Evolutionary conservation across 2,797 vertebrate genomes (phyloP), one percentile per base, ranked within the genome.

Genomic region (Channallabes apus): DNA sequence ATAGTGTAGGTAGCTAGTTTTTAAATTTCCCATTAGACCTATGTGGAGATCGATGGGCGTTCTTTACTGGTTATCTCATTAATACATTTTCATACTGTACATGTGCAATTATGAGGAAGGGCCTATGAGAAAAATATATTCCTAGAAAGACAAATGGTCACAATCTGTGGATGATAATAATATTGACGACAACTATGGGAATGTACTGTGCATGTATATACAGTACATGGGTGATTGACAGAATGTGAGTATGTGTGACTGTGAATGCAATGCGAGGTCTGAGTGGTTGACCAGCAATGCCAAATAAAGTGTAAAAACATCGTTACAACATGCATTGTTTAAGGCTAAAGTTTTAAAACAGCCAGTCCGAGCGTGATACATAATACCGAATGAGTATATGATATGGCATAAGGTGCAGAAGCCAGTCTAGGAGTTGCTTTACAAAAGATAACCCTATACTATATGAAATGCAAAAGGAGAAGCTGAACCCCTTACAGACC

Each of bases 71-170:
- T 93, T 94, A 93, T 93, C 91, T 93, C 93, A 93, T 95, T 95
- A 95, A 95, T 95, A 94, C 94, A 91, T 91, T 90, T 90, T 93
- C 93, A 94, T 93, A 90, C 92, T n/a, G n/a, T n/a, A n/a, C n/a
- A 93, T 94, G 90, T 90, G 92, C 91, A 91, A 91, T 90, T 89
- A 90, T 88, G 89, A 93, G 90, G 88, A 90, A 91, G 88, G 90
- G 93, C n/a, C n/a, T n/a, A n/a, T n/a, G n/a, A n/a, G n/a, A 92
- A 92, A 91, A 83, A 93, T 89, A 92, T 93, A 91, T 89, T 91
- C 89, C 89, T 88, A 80, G 87, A 90, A 82, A 90, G 94, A 91
- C 95, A 95, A 94, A 94, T 95, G 94, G 93, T 90, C 90, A 81
- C 91, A 93, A 92, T 92, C 93, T 91, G 90, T 92, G 79, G 90